Base-by-base conservation (phyloP, 2,113 vertebrate genomes). In the Plestiodon gilberti region DNA sequence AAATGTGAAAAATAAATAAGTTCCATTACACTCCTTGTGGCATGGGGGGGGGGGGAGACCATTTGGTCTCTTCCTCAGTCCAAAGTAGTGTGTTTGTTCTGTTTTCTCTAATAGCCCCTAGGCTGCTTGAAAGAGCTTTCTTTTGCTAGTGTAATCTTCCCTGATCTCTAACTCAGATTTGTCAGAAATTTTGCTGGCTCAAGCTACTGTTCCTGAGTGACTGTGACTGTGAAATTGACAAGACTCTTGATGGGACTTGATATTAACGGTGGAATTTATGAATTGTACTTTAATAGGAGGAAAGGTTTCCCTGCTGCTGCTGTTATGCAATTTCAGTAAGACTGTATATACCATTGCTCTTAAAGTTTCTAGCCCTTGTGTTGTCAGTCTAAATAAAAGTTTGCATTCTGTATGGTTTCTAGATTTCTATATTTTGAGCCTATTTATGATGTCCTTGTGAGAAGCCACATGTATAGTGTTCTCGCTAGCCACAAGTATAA, bases 161-260 rank as follows among this genome's bases (percentile, higher is more conserved):
- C 13, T 55, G 79, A 22, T 90, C 88, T 90, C 88, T 20, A 76
- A 78, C 89, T 89, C n/a, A 81, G 71, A 35, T 30, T 25, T 78
- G 55, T 73, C 22, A 84, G 33, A 33, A 80, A 43, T 92, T 84
- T 22, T 15, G 4, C 40, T 1, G 13, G 20, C 6, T 77, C 55
- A 70, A 20, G 13, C 78, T 88, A 48, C 38, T n/a, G 82, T 74
- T 89, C 13, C 28, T 88, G 18, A 25, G 0, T 88, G 85, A 25
- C 1, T 9, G 0, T 38, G 79, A 35, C 76, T 77, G 3, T 73
- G n/a, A 76, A 83, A 67, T 35, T 83, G 25, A 64, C 57, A 23
- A 22, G 22, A 82, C 62, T 62, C 10, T 35, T n/a, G 81, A 43
- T 80, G 87, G 80, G 35, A 6, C 70, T 57, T 20, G 11, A 22